These are phyloP conservation scores for Scytalopus superciliaris DNA, from an alignment of 2,113 vertebrate genomes.

Conservation along the genomic window DNA sequence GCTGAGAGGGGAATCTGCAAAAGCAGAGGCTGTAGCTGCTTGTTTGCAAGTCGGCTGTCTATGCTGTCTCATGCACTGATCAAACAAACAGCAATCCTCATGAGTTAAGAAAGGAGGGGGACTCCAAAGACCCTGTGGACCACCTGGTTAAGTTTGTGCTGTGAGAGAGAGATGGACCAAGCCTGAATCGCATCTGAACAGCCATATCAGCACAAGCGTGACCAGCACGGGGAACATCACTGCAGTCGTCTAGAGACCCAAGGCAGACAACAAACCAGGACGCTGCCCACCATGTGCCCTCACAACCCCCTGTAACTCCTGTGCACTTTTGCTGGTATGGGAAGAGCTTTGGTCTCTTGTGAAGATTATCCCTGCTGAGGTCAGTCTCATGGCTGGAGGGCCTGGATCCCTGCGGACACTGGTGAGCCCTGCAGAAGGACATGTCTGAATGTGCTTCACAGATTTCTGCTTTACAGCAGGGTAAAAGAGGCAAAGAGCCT, in stretches of 20 bases:
- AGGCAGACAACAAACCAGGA: accelerated
- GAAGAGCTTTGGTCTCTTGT: constrained; percentile 64
- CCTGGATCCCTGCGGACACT: not conserved
- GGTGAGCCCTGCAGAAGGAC: not conserved
- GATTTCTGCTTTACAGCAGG: constrained; percentile 30
- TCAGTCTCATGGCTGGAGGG: not conserved
- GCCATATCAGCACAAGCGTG: not conserved
- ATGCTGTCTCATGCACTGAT: not conserved
- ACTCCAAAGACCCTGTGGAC: not conserved
- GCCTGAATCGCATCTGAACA: not conserved
- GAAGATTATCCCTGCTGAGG: constrained; percentile 39
- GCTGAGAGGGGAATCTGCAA: constrained; percentile 21
- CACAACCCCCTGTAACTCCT: accelerated
- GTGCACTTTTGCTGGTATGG: not conserved
- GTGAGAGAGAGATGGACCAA: not conserved
- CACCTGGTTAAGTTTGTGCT: constrained; percentile 37
- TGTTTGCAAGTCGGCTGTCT: not conserved
- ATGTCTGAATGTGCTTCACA: constrained; percentile 46
- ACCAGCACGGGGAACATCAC: not conserved
- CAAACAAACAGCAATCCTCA: not conserved
- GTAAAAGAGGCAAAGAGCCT: not conserved
- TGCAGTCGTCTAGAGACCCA: not conserved
- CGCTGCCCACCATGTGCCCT: not conserved
- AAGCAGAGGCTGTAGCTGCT: constrained; percentile 20
- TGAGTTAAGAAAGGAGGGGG: not conserved